Evolutionary conservation across 2,888 invertebrate species (phyloP).

Genomic region (Yponomeuta sedellus): DNA sequence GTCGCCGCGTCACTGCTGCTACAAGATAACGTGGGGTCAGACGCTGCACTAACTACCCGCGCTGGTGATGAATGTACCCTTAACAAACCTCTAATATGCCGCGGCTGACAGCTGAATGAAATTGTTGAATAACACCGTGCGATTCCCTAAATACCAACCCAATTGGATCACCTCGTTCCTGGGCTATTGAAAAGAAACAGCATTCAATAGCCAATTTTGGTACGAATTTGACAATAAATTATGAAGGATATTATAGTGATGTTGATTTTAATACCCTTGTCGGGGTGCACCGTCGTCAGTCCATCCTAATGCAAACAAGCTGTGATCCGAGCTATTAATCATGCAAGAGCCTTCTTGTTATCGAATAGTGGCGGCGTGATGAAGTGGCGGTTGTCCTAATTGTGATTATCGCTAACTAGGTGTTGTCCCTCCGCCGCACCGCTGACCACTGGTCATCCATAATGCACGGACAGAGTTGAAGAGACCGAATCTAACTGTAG

Average conservation of each 20-base stretch:
- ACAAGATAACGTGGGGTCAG: conserved; percentile 72
- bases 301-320: conserved; percentile 63
- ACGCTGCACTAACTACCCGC: conserved; percentile 57
- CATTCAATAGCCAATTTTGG: not conserved
- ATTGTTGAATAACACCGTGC: conserved; percentile 58
- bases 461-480: conserved; percentile 31
- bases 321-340: conserved; percentile 62
- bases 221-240: conserved; percentile 9
- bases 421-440: conserved; percentile 27
- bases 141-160: conserved; percentile 24
- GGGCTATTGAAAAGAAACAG: not conserved
- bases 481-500: conserved; percentile 2
- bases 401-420: conserved; percentile 58
- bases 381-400: conserved; percentile 62
- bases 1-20: conserved; percentile 57
- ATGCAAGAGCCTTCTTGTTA: conserved; percentile 59
- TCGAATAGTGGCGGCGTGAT: conserved; percentile 60
- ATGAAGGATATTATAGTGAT: conserved; percentile 5
- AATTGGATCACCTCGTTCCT: not conserved
- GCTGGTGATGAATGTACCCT: conserved; percentile 65
- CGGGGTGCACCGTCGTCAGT: conserved; percentile 28
- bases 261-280: conserved; percentile 41
- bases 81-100: conserved; percentile 70
- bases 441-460: conserved; percentile 44
- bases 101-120: conserved; percentile 50